Evolutionary conservation across 2,797 vertebrate genomes (phyloP).

Genomic region (Crocodylus rhombifer): DNA sequence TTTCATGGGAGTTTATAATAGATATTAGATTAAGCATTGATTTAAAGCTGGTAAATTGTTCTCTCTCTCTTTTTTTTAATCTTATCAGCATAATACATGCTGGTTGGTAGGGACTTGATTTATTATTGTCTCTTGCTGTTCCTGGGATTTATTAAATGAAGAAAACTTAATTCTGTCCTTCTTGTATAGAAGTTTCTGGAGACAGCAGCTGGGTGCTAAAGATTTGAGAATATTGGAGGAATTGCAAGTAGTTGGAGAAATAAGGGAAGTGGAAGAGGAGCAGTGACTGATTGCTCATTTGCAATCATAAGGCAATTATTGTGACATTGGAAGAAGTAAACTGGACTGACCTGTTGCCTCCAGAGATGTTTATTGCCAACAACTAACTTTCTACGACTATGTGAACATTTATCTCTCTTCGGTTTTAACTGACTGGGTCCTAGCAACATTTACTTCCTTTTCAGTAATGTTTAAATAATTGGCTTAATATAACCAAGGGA

Average conservation of each 20-base stretch:
- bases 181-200: neutral
- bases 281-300: rapidly evolving
- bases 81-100: neutral
- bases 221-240: neutral
- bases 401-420: neutral
- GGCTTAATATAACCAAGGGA: neutral
- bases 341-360: neutral
- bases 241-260: neutral
- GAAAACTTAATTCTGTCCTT: neutral
- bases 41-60: neutral
- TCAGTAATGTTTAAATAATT: neutral
- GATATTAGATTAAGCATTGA: neutral
- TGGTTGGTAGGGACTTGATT: neutral
- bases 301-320: neutral
- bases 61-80: neutral
- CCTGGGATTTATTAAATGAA: neutral
- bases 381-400: neutral
- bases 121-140: neutral
- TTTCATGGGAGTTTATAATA: neutral
- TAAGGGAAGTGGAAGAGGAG: neutral
- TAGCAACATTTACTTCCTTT: neutral
- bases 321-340: neutral
- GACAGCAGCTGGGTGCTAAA: neutral
- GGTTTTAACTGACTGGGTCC: neutral
- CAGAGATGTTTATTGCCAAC: neutral